Percentiles rank a stretch among this genome's conserved stretches.
phyloP scores from a whole-genome alignment of 2,113 vertebrate genomes.

The Hymenochirus boettgeri region DNA sequence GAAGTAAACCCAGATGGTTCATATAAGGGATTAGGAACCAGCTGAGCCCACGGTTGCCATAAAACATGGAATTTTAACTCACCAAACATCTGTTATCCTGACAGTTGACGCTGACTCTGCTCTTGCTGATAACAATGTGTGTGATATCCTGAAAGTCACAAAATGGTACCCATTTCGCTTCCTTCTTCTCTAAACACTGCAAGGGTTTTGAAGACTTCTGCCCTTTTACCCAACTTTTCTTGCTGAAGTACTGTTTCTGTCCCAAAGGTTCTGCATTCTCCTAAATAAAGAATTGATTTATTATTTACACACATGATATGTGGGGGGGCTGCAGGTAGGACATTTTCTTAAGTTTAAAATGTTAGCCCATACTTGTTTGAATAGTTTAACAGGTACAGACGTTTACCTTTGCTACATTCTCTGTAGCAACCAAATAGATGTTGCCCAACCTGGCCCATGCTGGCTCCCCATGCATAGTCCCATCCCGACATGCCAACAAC shows the following conservation, averaged over 20 bases:
- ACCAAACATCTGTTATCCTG: conserved; percentile 85
- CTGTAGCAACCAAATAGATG: no score
- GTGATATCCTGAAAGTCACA: conserved; percentile 87
- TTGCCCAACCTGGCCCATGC: no score
- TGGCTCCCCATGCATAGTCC: no score
- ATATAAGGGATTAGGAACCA: no score
- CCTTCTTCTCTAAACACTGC: neutral
- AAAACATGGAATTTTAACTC: conserved; percentile 9
- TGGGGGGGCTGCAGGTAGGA: no score
- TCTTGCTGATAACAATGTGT: conserved; percentile 67
- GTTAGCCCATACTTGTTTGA: no score
- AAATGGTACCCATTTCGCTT: conserved; percentile 63
- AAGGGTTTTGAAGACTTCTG: conserved; percentile 39
- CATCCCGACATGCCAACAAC: no score
- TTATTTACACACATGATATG: no score
- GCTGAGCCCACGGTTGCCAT: neutral
- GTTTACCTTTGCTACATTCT: no score
- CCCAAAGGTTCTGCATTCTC: neutral
- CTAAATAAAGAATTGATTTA: neutral
- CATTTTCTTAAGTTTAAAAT: no score
- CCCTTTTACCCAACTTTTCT: conserved; percentile 36
- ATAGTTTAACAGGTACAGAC: no score
- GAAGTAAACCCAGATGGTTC: no score
- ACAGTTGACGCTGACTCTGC: conserved; percentile 67
- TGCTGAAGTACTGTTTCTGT: conserved; percentile 13